phyloP scores from a whole-genome alignment of 2,113 vertebrate species.

The Okapia johnstoni region DNA sequence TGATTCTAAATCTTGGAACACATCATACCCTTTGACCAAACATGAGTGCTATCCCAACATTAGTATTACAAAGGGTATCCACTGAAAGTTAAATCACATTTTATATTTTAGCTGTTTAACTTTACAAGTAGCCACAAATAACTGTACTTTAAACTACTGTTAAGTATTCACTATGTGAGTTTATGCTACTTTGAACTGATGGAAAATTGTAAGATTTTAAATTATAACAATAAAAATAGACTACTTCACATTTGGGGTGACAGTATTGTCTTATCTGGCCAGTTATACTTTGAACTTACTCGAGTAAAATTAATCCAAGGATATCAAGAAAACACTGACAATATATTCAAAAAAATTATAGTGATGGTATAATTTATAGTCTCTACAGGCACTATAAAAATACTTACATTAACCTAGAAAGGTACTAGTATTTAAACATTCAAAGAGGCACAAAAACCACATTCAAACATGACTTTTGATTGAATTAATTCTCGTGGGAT shows the following conservation, averaged over 20 bases:
- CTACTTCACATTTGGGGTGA: not conserved
- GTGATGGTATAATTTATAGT: constrained; percentile 36
- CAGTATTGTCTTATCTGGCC: constrained; percentile 40
- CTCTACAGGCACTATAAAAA: constrained; percentile 52
- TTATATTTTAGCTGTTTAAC: constrained; percentile 6
- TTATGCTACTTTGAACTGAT: constrained; percentile 3
- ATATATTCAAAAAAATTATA: constrained; percentile 64
- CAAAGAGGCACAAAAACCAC: constrained; percentile 17
- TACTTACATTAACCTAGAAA: constrained; percentile 47
- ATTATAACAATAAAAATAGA: constrained; percentile 37
- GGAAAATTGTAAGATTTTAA: constrained; percentile 22
- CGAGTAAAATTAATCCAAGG: constrained; percentile 55
- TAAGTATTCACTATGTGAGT: not conserved
- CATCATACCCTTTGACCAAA: not conserved
- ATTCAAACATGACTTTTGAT: constrained; percentile 5
- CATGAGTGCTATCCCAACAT: not conserved
- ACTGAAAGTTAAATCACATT: not conserved
- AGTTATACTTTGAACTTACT: constrained; percentile 59
- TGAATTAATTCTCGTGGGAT: not conserved
- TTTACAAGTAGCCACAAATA: not conserved
- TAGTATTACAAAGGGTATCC: not conserved
- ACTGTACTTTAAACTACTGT: not conserved
- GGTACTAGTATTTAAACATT: constrained; percentile 43
- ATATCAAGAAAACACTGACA: constrained; percentile 57
- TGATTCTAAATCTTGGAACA: not conserved